phyloP scores from a whole-genome alignment of 2,113 vertebrate species.

The Gadus macrocephalus region DNA sequence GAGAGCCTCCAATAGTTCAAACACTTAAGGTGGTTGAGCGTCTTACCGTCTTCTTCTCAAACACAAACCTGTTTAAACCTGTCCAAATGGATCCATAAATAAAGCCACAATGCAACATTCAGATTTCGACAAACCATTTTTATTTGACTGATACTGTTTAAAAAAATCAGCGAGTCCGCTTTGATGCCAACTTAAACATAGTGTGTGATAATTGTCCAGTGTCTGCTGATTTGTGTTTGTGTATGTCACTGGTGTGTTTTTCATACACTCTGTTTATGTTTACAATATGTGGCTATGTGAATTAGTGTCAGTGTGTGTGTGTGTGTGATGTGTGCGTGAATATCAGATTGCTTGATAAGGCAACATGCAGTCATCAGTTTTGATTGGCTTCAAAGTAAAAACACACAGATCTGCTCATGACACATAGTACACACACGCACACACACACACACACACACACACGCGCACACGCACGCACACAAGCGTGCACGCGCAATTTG shows the following conservation, averaged over 20 bases:
- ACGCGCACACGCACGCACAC: slow-evolving; percentile 33
- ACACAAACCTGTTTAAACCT: too few species aligned
- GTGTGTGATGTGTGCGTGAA: slow-evolving; percentile 26
- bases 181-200: slow-evolving; percentile 67
- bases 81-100: neutral
- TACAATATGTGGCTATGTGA: slow-evolving; percentile 3
- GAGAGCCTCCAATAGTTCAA: too few species aligned
- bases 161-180: slow-evolving; percentile 75
- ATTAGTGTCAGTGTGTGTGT: slow-evolving; percentile 13
- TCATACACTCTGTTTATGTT: slow-evolving; percentile 12
- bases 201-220: slow-evolving; percentile 27
- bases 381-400: slow-evolving; percentile 60
- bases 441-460: slow-evolving; percentile 1
- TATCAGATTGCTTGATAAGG: slow-evolving; percentile 59
- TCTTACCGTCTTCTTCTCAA: too few species aligned
- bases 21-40: too few species aligned
- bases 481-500: slow-evolving; percentile 25
- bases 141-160: slow-evolving; percentile 73
- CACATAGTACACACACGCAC: slow-evolving; percentile 31
- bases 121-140: slow-evolving; percentile 77
- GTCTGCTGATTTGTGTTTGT: slow-evolving; percentile 15
- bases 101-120: slow-evolving; percentile 24
- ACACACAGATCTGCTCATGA: slow-evolving; percentile 52
- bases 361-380: slow-evolving; percentile 69
- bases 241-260: slow-evolving; percentile 20